These are phyloP conservation scores for Mellilla xanthometata DNA, from an alignment of 2,888 invertebrate genomes.

Conservation along the genomic window DNA sequence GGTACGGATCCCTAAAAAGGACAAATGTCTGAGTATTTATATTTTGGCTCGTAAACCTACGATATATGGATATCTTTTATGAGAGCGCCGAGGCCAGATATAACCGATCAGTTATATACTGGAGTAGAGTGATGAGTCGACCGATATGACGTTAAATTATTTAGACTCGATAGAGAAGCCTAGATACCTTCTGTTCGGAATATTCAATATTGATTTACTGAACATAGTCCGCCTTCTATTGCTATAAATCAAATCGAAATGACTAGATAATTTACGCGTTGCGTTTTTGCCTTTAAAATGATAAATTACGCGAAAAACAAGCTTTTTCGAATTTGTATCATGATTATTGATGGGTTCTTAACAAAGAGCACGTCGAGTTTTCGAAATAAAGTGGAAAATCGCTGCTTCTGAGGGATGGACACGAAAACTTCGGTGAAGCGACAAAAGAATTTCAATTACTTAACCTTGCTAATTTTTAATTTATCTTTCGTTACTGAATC, in stretches of 20 bases:
- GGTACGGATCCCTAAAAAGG: too few species aligned
- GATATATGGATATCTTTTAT: conserved; percentile 31
- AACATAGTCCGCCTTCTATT: conserved; percentile 30
- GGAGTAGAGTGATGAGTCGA: conserved; percentile 29
- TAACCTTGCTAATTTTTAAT: conserved; percentile 10
- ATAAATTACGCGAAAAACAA: conserved; percentile 5
- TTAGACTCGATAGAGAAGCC: too few species aligned
- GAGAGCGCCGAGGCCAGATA: conserved; percentile 18
- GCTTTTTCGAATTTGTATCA: conserved; percentile 1
- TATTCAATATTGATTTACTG: conserved; percentile 40
- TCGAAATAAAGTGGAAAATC: conserved; percentile 10
- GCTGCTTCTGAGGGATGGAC: conserved; percentile 1
- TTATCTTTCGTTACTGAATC: conserved; percentile 3
- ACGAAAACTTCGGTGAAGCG: conserved; percentile 10
- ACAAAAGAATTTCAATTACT: conserved; percentile 18
- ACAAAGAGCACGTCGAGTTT: conserved; percentile 4
- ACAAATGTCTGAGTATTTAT: conserved; percentile 30
- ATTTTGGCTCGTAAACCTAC: conserved; percentile 22
- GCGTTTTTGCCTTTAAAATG: conserved; percentile 14
- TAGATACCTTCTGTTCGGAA: conserved; percentile 15
- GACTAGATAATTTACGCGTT: conserved; percentile 18
- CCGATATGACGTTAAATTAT: conserved; percentile 24
- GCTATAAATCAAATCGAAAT: conserved; percentile 35
- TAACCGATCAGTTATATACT: conserved; percentile 15
- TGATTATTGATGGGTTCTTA: conserved; percentile 5